Percentiles rank a stretch among this genome's conserved stretches.
Evolutionary conservation across 1,140 invertebrate species (phyloP).

Genomic region (Diabrotica undecimpunctata): DNA sequence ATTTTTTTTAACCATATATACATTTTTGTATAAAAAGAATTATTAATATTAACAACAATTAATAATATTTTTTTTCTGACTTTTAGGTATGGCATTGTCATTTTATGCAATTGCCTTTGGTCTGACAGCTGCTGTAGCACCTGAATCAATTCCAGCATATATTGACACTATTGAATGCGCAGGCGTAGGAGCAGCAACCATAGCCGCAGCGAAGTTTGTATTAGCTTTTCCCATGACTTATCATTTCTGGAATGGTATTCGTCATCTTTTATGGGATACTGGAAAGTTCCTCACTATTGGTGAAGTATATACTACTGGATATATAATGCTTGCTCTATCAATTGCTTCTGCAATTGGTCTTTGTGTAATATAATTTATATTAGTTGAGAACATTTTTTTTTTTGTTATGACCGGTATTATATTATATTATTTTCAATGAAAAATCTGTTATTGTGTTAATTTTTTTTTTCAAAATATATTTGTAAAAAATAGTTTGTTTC

Average conservation of each 20-base stretch:
- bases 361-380: slow-evolving; percentile 20
- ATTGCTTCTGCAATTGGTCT: slow-evolving; percentile 25
- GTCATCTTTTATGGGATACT: slow-evolving; percentile 31
- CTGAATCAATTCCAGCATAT: slow-evolving; percentile 28
- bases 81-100: slow-evolving; percentile 30
- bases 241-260: slow-evolving; percentile 38
- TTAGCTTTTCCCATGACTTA: slow-evolving; percentile 36
- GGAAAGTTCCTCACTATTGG: slow-evolving; percentile 30
- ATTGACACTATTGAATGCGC: slow-evolving; percentile 30
- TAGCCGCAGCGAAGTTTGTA: slow-evolving; percentile 25
- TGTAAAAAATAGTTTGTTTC: too few relatives aligned
- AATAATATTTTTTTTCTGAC: not conserved
- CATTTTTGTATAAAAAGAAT: too few relatives aligned
- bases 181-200: slow-evolving; percentile 23
- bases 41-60: too few relatives aligned
- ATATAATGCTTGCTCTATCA: slow-evolving; percentile 28
- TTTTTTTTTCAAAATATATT: too few relatives aligned
- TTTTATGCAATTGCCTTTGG: slow-evolving; percentile 29
- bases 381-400: not conserved
- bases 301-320: slow-evolving; percentile 37
- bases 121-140: slow-evolving; percentile 25
- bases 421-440: too few relatives aligned
- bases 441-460: too few relatives aligned
- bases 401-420: not conserved
- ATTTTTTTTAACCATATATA: too few relatives aligned